phyloP scores from a whole-genome alignment of 1,140 invertebrate genomes.

The Venustaconcha ellipsiformis region DNA sequence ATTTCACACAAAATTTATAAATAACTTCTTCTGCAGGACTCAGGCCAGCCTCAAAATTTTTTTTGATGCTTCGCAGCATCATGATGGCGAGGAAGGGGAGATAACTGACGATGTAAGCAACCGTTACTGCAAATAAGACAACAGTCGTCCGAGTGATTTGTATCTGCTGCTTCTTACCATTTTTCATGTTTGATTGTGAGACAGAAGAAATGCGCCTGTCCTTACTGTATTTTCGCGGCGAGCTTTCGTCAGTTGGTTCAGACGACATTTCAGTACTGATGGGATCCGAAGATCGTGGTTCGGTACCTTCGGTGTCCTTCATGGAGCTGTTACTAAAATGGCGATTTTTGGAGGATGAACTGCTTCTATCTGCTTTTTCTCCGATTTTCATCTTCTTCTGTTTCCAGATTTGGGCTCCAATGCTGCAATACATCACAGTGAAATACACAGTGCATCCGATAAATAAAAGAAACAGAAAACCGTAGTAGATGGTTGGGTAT shows the following conservation, averaged over 20 bases:
- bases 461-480: slow-evolving; percentile 57
- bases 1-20: slow-evolving; percentile 59
- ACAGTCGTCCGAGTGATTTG: slow-evolving; percentile 49
- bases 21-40: slow-evolving; percentile 44
- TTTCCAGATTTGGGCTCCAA: slow-evolving; percentile 54
- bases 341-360: slow-evolving; percentile 19
- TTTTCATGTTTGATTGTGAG: slow-evolving; percentile 19
- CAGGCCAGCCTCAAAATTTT: slow-evolving; percentile 50
- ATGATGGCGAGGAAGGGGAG: slow-evolving; percentile 51
- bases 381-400: slow-evolving; percentile 46
- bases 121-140: slow-evolving; percentile 50
- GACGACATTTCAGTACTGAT: slow-evolving; percentile 58
- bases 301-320: slow-evolving; percentile 29
- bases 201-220: slow-evolving; percentile 31
- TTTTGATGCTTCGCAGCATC: slow-evolving; percentile 46
- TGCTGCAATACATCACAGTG: slow-evolving; percentile 54
- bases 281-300: slow-evolving; percentile 41
- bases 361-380: slow-evolving; percentile 24
- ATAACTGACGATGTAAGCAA: slow-evolving; percentile 55
- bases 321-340: slow-evolving; percentile 35
- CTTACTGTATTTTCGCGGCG: slow-evolving; percentile 16
- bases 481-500: slow-evolving; percentile 60
- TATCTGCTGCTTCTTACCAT: slow-evolving; percentile 37
- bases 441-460: slow-evolving; percentile 54
- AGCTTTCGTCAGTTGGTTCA: slow-evolving; percentile 34